Percentiles rank a stretch among this genome's conserved stretches.
Conservation (phyloP, 2,797 vertebrate genomes). For the Clarias fuscus region DNA sequence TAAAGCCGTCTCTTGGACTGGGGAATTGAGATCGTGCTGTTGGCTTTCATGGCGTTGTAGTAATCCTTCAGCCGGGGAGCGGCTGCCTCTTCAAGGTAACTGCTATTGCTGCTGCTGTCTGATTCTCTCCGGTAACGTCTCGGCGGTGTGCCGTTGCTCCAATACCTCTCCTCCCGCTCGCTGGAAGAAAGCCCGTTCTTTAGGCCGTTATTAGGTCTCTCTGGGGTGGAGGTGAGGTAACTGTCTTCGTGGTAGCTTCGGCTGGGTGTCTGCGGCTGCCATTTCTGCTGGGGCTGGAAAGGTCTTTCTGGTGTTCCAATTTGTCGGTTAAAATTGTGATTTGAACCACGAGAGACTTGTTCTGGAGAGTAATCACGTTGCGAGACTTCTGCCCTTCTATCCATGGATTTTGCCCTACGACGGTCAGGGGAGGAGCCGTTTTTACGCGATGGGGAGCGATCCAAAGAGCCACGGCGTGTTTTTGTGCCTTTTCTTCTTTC, state of each 20-base stretch:
- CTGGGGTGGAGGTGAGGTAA: conserved; percentile 62
- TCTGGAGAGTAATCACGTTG: conserved; percentile 86
- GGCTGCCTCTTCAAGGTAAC: conserved; percentile 72
- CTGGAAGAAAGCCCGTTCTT: conserved; percentile 79
- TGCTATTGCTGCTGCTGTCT: conserved; percentile 76
- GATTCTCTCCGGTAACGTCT: conserved; percentile 71
- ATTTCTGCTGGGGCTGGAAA: conserved; percentile 60
- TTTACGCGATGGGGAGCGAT: conserved; percentile 81
- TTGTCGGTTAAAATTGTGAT: conserved; percentile 34
- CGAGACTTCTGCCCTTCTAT: conserved; percentile 72
- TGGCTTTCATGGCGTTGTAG: conserved; percentile 74
- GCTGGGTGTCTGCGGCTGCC: conserved; percentile 66
- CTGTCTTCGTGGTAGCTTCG: conserved; percentile 59
- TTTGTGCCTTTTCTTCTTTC: conserved; percentile 68
- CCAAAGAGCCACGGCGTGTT: conserved; percentile 83
- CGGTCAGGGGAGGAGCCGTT: conserved; percentile 82
- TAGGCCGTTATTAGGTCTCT: conserved; percentile 66
- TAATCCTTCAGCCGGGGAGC: conserved; percentile 81
- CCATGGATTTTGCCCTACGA: conserved; percentile 78
- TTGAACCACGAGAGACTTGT: conserved; percentile 58
- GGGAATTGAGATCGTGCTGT: conserved; percentile 60
- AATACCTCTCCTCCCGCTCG: conserved; percentile 69
- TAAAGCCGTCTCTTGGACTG: conserved; percentile 89
- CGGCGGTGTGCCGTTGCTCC: conserved; percentile 70
- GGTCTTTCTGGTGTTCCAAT: conserved; percentile 71